Evolutionary conservation across 1,140 invertebrate genomes (phyloP), one percentile per base, ranked within the genome.

Genomic region (Aphaenogaster floridana): DNA sequence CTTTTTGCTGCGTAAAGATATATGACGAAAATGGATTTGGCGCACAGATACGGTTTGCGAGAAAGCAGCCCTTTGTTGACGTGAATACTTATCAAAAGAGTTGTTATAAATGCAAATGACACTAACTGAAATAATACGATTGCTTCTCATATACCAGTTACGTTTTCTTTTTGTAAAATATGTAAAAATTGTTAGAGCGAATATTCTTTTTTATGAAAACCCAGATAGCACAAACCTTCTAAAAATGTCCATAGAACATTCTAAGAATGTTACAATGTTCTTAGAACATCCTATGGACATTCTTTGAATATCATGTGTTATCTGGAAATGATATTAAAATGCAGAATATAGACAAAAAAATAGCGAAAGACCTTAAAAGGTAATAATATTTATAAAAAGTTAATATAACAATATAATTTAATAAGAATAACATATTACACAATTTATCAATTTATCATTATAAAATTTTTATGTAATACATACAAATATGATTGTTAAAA

Each of bases 1-100:
- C 57, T 84, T 76, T 84, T 76, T 61, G 42, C 68, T 15, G 52
- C n/a, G 68, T 74, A 61, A 76, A 84, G 69, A 76, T 84, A 84
- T 74, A 74, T 61, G 42, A 45, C 69, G 54, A 74, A 84, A 74
- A 84, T 84, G 42, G 71, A 84, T 76, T 76, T 36, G 48, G 54
- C 13, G 54, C 80, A 36, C 36, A 15, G 28, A 76, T 74, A 61
- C 34, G 13, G 8, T 48, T 71, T 21, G 34, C 34, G 17, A 74
- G 61, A 61, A 48, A 50, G n/a, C 13, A 39, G 63, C 7, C 39
- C 11, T 42, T 76, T 61, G 28, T 74, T 61, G 54, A 64, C 34
- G 54, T 50, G 34, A 36, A 59, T n/a, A 36, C 54, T 72, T 74
- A 48, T 72, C 68, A 72, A 59, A 48, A 48, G 34, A 48, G n/a